These are phyloP conservation scores for Diadromus collaris DNA, from an alignment of 2,888 invertebrate species.

Conservation along the genomic window DNA sequence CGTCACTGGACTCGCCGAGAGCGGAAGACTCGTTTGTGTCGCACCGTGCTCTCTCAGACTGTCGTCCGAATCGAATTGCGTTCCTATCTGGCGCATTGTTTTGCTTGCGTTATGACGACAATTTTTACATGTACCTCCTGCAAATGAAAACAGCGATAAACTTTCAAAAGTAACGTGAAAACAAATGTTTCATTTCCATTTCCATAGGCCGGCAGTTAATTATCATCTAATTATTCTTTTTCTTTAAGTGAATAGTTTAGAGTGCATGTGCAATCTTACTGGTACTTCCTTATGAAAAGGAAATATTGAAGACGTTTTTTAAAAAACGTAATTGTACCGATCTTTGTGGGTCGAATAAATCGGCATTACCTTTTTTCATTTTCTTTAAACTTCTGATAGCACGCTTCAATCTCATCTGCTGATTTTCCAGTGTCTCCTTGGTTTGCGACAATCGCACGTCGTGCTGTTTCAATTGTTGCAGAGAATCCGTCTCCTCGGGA, in stretches of 20 bases:
- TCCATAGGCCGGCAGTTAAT: neutral
- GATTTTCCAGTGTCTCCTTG: constrained; percentile 83
- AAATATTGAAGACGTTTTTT: neutral
- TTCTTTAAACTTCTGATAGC: constrained; percentile 79
- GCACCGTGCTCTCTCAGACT: constrained; percentile 72
- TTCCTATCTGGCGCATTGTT: constrained; percentile 74
- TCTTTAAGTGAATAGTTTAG: neutral
- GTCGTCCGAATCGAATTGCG: constrained; percentile 74
- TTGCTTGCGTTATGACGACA: constrained; percentile 72
- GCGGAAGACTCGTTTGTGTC: constrained; percentile 74
- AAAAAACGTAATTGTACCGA: neutral
- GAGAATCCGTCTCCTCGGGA: constrained; percentile 84
- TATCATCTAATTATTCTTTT: neutral
- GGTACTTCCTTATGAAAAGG: neutral
- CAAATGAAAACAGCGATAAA: constrained; percentile 11
- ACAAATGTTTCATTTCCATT: neutral
- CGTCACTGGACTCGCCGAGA: constrained; percentile 60
- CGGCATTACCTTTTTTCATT: constrained; percentile 76
- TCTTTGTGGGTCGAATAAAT: constrained; percentile 52
- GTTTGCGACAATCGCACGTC: constrained; percentile 84
- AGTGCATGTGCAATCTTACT: neutral
- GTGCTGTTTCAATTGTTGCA: constrained; percentile 85
- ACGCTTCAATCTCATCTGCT: constrained; percentile 84
- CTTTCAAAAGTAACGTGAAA: neutral
- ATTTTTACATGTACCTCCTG: constrained; percentile 70